Percentiles rank a stretch among this genome's conserved stretches.
Evolutionary conservation across 2,797 vertebrate genomes (phyloP).

Genomic region (Takifugu rubripes): DNA sequence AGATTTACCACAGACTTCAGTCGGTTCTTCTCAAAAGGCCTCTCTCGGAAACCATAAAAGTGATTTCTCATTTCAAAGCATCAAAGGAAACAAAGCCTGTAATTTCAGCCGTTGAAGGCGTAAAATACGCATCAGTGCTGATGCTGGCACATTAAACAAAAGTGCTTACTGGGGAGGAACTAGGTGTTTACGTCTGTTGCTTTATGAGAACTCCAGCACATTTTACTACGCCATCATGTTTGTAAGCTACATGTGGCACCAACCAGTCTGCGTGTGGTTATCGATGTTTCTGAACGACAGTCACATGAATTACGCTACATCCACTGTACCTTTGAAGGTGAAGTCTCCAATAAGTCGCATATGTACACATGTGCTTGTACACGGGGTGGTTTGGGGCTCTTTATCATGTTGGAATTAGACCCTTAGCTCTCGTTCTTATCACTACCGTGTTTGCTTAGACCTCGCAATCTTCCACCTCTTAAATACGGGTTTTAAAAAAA

Average conservation of each 20-base stretch:
- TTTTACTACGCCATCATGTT: constrained; percentile 4
- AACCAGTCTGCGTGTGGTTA: neutral
- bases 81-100: constrained; percentile 35
- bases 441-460: constrained; percentile 73
- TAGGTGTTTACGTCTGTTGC: neutral
- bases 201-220: neutral
- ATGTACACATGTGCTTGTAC: constrained; percentile 18
- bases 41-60: constrained; percentile 11
- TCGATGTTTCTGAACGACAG: neutral
- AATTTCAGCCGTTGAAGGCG: constrained; percentile 17
- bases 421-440: constrained; percentile 75
- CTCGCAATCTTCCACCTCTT: constrained; percentile 63
- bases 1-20: constrained; percentile 25
- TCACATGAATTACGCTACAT: neutral
- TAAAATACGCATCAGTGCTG: constrained; percentile 14
- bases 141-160: constrained; percentile 13
- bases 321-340: too few relatives aligned
- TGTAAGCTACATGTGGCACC: neutral
- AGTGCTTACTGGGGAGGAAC: constrained; percentile 5
- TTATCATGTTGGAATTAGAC: constrained; percentile 81
- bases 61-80: constrained; percentile 30
- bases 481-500: constrained; percentile 35
- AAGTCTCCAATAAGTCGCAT: neutral
- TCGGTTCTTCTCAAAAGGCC: constrained; percentile 12
- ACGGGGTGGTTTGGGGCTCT: constrained; percentile 37